phyloP scores from a whole-genome alignment of 2,797 vertebrate genomes.

The Leuciscus waleckii region DNA sequence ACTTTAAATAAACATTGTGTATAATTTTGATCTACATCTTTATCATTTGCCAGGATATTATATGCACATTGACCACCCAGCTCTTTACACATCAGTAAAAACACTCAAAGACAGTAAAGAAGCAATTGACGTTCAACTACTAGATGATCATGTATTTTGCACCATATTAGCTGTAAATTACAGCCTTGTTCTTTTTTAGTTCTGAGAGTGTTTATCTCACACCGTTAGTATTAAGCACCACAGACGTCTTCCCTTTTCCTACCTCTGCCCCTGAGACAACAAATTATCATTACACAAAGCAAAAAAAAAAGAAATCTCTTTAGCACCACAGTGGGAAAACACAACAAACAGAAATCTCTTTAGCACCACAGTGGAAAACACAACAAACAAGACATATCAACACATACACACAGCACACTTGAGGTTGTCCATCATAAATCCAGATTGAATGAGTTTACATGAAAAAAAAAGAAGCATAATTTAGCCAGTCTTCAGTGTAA shows the following conservation, averaged over 20 bases:
- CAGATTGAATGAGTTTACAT: not conserved
- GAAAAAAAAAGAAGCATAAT: not conserved
- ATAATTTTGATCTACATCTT: not conserved
- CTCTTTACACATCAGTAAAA: not conserved
- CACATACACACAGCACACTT: conserved; percentile 59
- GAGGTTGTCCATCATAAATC: conserved; percentile 43
- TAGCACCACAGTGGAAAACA: conserved; percentile 76
- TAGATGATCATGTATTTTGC: not conserved
- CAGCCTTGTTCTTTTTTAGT: not conserved
- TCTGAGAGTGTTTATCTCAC: conserved; percentile 52
- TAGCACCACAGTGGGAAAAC: conserved; percentile 75
- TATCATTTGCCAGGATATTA: not conserved
- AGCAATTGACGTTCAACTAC: not conserved
- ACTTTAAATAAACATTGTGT: not conserved
- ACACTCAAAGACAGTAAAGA: not conserved
- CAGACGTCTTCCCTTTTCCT: conserved; percentile 63
- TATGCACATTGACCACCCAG: not conserved
- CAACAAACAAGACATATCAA: conserved; percentile 62
- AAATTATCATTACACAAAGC: conserved; percentile 63
- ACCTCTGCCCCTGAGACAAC: conserved; percentile 52
- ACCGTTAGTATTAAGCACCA: conserved; percentile 64
- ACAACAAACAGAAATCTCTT: conserved; percentile 67
- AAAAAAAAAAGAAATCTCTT: conserved; percentile 67
- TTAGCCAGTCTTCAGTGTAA: conserved; percentile 17
- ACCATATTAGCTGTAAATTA: conserved; percentile 15